Evolutionary conservation across 2,113 vertebrate genomes (phyloP).

Genomic region (Petrocephalus zakoni): DNA sequence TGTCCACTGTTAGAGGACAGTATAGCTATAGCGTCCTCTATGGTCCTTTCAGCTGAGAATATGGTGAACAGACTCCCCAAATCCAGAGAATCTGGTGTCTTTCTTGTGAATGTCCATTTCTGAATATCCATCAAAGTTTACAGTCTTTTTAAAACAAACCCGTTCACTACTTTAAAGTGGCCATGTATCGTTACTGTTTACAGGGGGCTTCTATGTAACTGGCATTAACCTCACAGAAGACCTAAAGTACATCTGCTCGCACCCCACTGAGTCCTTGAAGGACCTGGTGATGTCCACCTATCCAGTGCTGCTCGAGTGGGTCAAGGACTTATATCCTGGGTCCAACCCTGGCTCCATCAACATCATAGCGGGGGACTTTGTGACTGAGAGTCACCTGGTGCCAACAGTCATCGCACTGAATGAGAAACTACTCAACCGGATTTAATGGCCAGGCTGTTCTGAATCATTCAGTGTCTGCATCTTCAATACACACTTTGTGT

Average conservation of each 20-base stretch:
- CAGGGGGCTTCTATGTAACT: constrained; percentile 67
- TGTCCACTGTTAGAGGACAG: not conserved
- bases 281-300: constrained; percentile 66
- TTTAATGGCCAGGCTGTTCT: constrained; percentile 25
- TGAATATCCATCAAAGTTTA: not conserved
- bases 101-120: not conserved
- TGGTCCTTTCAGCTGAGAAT: not conserved
- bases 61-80: not conserved
- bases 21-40: not conserved
- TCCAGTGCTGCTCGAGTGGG: constrained; percentile 58
- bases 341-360: constrained; percentile 49
- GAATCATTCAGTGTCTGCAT: not conserved
- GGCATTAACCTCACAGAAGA: constrained; percentile 70
- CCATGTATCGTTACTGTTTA: constrained; percentile 11
- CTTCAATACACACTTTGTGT: not conserved
- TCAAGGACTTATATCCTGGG: constrained; percentile 57
- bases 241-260: constrained; percentile 66
- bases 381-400: constrained; percentile 57
- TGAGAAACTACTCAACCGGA: constrained; percentile 53
- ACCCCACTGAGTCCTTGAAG: constrained; percentile 65
- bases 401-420: constrained; percentile 60
- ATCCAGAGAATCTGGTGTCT: not conserved
- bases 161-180: not conserved
- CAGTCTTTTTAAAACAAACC: not conserved
- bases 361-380: constrained; percentile 69